Conservation (phyloP, 2,888 invertebrate genomes). For the Eubasilissa splendida region DNA sequence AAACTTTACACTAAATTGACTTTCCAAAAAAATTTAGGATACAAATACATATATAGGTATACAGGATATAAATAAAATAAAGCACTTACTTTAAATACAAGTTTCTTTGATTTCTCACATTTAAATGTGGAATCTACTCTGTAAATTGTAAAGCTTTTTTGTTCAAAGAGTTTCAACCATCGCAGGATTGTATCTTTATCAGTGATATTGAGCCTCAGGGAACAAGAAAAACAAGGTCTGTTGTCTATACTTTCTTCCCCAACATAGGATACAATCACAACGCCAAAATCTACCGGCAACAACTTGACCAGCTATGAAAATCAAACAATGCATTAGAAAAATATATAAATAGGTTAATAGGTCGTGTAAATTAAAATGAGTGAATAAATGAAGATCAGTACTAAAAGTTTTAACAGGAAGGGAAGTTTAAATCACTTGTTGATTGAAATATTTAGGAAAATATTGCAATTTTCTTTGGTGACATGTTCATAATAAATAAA, state of each 20-base stretch:
- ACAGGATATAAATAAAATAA: neutral
- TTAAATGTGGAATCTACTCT: slow-evolving; percentile 46
- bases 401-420: neutral
- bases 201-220: slow-evolving; percentile 40
- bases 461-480: too few species aligned
- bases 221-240: slow-evolving; percentile 40
- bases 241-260: slow-evolving; percentile 44
- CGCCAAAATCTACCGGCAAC: slow-evolving; percentile 43
- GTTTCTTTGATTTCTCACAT: slow-evolving; percentile 47
- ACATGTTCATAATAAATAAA: too few species aligned
- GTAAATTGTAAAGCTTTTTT: slow-evolving; percentile 41
- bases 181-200: slow-evolving; percentile 46
- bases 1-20: too few species aligned
- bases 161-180: slow-evolving; percentile 48
- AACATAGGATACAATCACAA: slow-evolving; percentile 42
- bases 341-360: too few species aligned
- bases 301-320: slow-evolving; percentile 37
- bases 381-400: neutral
- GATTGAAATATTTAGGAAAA: too few species aligned
- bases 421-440: too few species aligned
- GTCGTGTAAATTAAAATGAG: neutral
- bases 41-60: too few species aligned
- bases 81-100: slow-evolving; percentile 43
- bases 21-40: too few species aligned
- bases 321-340: neutral